Percentiles rank a stretch among this genome's conserved stretches.
phyloP scores from a whole-genome alignment of 2,797 vertebrate genomes.

The Diplodus puntazzo region DNA sequence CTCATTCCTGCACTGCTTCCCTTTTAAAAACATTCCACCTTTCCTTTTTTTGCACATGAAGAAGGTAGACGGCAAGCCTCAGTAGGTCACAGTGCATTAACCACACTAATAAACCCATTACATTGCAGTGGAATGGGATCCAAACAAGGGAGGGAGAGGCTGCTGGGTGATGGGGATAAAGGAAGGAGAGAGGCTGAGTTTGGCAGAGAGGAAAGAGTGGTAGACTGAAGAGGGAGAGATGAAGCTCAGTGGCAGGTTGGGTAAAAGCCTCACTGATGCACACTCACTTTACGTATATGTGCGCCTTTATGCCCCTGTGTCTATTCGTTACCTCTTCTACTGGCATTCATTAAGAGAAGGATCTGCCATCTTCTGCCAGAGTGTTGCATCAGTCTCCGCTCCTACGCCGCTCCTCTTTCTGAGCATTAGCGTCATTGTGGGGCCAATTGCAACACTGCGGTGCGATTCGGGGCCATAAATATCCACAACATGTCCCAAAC shows the following conservation, averaged over 20 bases:
- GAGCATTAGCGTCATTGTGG: conserved; percentile 62
- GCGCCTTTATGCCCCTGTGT: conserved; percentile 41
- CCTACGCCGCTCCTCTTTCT: conserved; percentile 29
- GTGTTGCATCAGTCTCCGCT: conserved; percentile 53
- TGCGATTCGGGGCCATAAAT: conserved; percentile 61
- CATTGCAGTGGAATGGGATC: conserved; percentile 67
- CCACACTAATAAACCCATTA: conserved; percentile 83
- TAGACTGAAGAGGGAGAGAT: conserved; percentile 35
- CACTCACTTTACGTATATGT: conserved; percentile 30
- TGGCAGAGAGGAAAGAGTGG: conserved; percentile 35
- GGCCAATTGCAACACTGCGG: conserved; percentile 65
- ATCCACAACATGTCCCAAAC: conserved; percentile 60
- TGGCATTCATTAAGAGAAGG: conserved; percentile 53
- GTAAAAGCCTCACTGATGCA: conserved; percentile 48
- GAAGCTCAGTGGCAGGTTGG: conserved; percentile 39
- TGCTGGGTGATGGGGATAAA: conserved; percentile 65
- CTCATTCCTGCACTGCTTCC: conserved; percentile 34
- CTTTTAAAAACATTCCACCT: conserved; percentile 51
- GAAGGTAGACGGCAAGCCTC: conserved; percentile 66
- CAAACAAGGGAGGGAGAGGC: conserved; percentile 60
- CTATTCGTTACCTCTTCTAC: conserved; percentile 58
- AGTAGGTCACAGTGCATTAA: conserved; percentile 80
- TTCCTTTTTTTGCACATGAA: conserved; percentile 27
- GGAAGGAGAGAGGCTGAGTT: conserved; percentile 52
- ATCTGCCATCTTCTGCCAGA: conserved; percentile 49